Percentiles rank a stretch among this genome's conserved stretches.
Evolutionary conservation across 2,888 invertebrate species (phyloP).

Genomic region (Eurois occulta): DNA sequence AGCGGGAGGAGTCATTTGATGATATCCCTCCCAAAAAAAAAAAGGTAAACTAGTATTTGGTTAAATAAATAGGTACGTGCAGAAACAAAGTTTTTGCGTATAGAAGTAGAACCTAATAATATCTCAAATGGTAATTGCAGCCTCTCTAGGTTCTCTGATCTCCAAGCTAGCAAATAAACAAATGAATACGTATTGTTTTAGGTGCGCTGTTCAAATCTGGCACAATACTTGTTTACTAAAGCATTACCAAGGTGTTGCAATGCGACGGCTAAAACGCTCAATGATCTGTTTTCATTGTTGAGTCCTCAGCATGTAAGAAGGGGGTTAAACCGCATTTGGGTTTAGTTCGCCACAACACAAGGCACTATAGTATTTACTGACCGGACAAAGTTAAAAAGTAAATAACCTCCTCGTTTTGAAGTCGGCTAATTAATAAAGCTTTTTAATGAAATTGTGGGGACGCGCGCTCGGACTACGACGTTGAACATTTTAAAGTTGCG

Average conservation of each 20-base stretch:
- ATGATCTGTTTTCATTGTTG: slow-evolving; percentile 50
- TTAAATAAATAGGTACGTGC: neutral
- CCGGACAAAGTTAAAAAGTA: slow-evolving; percentile 58
- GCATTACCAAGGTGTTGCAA: slow-evolving; percentile 23
- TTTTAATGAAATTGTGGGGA: slow-evolving; percentile 38
- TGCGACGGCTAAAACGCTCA: slow-evolving; percentile 14
- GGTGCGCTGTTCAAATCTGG: slow-evolving; percentile 8
- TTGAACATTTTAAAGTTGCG: slow-evolving; percentile 55
- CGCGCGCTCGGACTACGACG: slow-evolving; percentile 1
- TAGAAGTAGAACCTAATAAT: neutral
- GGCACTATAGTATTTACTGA: neutral
- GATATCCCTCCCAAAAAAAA: too few relatives aligned
- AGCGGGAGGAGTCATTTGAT: too few relatives aligned
- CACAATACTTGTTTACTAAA: slow-evolving; percentile 29
- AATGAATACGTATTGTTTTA: neutral
- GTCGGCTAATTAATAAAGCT: slow-evolving; percentile 57
- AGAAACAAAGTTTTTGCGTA: neutral
- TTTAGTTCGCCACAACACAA: slow-evolving; percentile 11
- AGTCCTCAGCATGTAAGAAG: neutral
- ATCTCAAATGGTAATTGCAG: neutral
- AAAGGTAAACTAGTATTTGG: neutral
- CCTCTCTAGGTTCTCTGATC: neutral
- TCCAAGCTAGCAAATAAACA: slow-evolving; percentile 14
- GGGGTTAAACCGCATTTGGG: slow-evolving; percentile 16
- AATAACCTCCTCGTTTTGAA: slow-evolving; percentile 26